These are phyloP conservation scores for Zosterops hypoxanthus DNA, from an alignment of 2,113 vertebrate genomes.

Conservation along the genomic window DNA sequence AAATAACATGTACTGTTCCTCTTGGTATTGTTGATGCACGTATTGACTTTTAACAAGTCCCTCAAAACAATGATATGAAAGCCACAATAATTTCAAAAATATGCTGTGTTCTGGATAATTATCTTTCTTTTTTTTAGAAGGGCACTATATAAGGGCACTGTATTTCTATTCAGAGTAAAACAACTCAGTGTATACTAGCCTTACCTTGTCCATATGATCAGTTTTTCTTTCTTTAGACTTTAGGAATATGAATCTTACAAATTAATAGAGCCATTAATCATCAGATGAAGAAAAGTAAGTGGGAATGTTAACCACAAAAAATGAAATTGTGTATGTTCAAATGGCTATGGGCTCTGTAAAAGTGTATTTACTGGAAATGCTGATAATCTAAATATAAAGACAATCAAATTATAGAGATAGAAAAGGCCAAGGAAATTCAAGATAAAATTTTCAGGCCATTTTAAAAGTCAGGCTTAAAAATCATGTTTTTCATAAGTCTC, in stretches of 20 bases:
- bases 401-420: neutral
- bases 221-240: neutral
- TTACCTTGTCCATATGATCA: neutral
- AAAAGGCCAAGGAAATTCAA: neutral
- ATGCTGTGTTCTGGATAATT: neutral
- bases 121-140: neutral
- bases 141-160: neutral
- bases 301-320: neutral
- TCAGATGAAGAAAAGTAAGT: neutral
- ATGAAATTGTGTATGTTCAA: neutral
- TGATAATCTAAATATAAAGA: neutral
- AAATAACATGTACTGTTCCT: conserved; percentile 9
- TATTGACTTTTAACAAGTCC: neutral
- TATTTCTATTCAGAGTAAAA: neutral
- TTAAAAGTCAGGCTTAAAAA: neutral
- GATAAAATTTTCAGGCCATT: neutral
- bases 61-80: neutral
- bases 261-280: neutral
- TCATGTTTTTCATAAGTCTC: neutral
- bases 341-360: neutral
- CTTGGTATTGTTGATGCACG: neutral
- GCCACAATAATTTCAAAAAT: neutral
- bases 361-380: neutral
- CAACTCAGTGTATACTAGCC: neutral
- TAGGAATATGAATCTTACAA: neutral